These are phyloP conservation scores for Callithrix jacchus DNA, from an alignment of 2,113 vertebrate genomes.

Conservation along the genomic window DNA sequence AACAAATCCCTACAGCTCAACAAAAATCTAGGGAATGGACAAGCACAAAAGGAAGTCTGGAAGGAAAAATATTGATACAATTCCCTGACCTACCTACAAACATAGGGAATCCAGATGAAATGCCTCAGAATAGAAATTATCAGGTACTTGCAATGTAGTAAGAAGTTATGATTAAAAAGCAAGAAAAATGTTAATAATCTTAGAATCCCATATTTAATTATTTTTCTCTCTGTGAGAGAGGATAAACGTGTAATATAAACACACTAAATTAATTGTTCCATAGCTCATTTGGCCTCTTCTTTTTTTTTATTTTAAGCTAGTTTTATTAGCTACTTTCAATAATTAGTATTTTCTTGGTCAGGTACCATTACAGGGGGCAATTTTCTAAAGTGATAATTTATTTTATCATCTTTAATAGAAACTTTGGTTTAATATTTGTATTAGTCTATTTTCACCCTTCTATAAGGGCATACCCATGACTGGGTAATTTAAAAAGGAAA, in stretches of 20 bases:
- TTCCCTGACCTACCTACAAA: not conserved
- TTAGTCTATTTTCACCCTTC: too few species aligned
- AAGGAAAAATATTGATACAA: not conserved
- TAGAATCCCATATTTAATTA: not conserved
- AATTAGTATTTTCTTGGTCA: constrained; percentile 38
- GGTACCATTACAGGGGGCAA: not conserved
- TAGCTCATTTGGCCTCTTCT: not conserved
- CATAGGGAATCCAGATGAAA: not conserved
- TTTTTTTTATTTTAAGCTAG: not conserved
- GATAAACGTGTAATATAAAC: not conserved
- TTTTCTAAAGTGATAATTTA: not conserved
- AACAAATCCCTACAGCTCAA: constrained; percentile 14
- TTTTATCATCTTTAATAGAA: constrained; percentile 39
- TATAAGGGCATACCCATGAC: too few species aligned
- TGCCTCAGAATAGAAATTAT: not conserved
- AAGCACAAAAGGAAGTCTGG: not conserved
- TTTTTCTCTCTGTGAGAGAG: not conserved
- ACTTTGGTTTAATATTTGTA: not conserved
- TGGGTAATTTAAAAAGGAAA: too few species aligned
- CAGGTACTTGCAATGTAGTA: not conserved
- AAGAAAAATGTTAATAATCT: not conserved
- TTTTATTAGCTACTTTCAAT: not conserved
- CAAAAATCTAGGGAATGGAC: not conserved
- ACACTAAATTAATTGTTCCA: not conserved
- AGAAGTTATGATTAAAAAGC: not conserved